These are phyloP conservation scores for Albula goreensis DNA, from an alignment of 2,113 vertebrate species.

Conservation along the genomic window DNA sequence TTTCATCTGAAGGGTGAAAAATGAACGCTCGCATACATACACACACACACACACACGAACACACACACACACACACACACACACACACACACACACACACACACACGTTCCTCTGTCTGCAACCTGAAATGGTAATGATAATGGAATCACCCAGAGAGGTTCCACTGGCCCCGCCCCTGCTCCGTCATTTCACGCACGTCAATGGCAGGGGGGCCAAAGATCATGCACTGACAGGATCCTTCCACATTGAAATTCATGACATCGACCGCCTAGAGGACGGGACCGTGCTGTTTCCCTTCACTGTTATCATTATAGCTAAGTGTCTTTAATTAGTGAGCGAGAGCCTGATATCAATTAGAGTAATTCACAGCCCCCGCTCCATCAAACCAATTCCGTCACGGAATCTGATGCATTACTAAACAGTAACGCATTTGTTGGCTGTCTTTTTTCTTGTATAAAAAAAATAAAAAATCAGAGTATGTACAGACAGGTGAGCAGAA, in stretches of 20 bases:
- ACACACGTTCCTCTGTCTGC: neutral
- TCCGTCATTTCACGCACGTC: neutral
- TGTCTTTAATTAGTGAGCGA: constrained; percentile 34
- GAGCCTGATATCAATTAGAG: constrained; percentile 32
- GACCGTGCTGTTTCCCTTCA: neutral
- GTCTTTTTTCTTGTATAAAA: neutral
- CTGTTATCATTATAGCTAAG: constrained; percentile 26
- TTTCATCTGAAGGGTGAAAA: constrained; percentile 25
- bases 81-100: neutral
- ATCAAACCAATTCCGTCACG: neutral
- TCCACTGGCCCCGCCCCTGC: neutral
- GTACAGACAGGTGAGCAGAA: neutral
- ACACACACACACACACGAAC: neutral
- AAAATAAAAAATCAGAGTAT: neutral
- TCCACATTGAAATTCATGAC: neutral
- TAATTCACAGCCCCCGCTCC: constrained; percentile 14
- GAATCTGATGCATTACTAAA: neutral
- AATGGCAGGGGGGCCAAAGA: neutral
- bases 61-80: neutral
- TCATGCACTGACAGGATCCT: neutral
- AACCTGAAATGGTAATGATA: constrained; percentile 12
- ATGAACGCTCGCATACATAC: neutral
- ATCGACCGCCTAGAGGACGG: neutral
- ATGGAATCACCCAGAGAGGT: constrained; percentile 8
- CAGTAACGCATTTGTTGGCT: neutral